Conservation (phyloP, 2,888 invertebrate genomes). For the Mesodorylaimus sp. region DNA sequence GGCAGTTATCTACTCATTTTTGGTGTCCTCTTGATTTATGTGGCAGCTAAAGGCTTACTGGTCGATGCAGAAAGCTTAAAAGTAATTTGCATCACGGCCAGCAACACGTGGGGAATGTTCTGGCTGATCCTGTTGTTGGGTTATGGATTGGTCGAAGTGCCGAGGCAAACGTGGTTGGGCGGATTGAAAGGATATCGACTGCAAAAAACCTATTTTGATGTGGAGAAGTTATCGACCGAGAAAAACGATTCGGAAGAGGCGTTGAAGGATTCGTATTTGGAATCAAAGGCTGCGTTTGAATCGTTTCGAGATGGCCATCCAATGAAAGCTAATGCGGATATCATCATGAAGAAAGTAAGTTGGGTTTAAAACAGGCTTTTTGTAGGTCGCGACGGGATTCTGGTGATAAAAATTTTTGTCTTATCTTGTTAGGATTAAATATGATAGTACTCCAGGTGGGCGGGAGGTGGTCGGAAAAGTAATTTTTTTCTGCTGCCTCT, state of each 20-base stretch:
- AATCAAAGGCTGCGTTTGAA: conserved; percentile 59
- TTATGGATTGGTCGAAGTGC: conserved; percentile 85
- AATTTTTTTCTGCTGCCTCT: no score
- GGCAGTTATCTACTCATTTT: conserved; percentile 55
- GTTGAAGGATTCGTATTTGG: conserved; percentile 79
- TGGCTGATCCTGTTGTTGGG: conserved; percentile 70
- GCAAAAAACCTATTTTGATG: conserved; percentile 25
- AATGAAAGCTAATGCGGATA: conserved; percentile 59
- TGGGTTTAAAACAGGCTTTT: no score
- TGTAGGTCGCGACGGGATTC: conserved; percentile 42
- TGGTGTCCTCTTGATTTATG: conserved; percentile 75
- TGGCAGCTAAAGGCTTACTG: conserved; percentile 67
- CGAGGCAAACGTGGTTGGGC: conserved; percentile 64
- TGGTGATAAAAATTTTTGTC: no score
- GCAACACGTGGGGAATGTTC: conserved; percentile 97
- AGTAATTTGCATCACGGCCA: conserved; percentile 89
- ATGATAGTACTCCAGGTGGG: no score
- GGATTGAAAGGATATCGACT: conserved; percentile 18
- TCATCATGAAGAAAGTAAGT: conserved; percentile 64
- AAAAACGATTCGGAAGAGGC: conserved; percentile 92
- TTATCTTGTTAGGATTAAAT: no score
- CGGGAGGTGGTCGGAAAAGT: no score
- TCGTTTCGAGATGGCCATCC: conserved; percentile 45
- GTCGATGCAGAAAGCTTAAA: conserved; percentile 76
- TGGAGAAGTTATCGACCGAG: conserved; percentile 45